Conservation (phyloP, 2,113 vertebrate genomes). For the Cyprinodon tularosa region DNA sequence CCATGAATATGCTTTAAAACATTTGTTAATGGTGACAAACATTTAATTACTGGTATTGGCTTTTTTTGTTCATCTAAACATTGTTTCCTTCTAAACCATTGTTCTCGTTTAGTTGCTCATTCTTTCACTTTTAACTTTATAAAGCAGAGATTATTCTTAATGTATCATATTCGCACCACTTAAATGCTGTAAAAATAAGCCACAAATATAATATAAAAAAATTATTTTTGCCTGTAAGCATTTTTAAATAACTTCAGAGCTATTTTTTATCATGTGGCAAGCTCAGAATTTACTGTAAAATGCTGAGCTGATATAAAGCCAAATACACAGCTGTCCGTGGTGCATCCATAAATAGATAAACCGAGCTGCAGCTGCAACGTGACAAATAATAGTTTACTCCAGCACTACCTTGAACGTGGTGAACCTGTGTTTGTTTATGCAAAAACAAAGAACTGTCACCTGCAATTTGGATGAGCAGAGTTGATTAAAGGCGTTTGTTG, state of each 20-base stretch:
- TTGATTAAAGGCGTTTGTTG: slow-evolving; percentile 11
- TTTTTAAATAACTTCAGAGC: slow-evolving; percentile 29
- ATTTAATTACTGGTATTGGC: not conserved
- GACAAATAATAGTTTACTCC: slow-evolving; percentile 41
- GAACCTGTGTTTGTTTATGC: slow-evolving; percentile 30
- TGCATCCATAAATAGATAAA: slow-evolving; percentile 39
- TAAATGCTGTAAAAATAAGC: slow-evolving; percentile 47
- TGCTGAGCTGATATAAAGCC: slow-evolving; percentile 29
- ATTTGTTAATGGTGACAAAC: not conserved
- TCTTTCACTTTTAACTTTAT: slow-evolving; percentile 33
- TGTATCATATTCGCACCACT: slow-evolving; percentile 29
- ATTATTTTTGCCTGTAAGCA: slow-evolving; percentile 40
- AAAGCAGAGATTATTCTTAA: slow-evolving; percentile 44
- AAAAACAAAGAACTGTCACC: slow-evolving; percentile 19
- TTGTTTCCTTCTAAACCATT: slow-evolving; percentile 11
- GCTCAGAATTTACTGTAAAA: slow-evolving; percentile 26
- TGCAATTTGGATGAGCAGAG: slow-evolving; percentile 12
- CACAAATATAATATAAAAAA: slow-evolving; percentile 11
- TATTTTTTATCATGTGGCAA: slow-evolving; percentile 33
- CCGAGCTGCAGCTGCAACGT: slow-evolving; percentile 39
- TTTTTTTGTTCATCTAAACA: not conserved
- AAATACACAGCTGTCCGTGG: slow-evolving; percentile 25
- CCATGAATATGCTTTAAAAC: slow-evolving; percentile 6
- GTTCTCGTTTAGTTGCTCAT: slow-evolving; percentile 10
- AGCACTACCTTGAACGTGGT: not conserved